Conservation (phyloP, 1,140 invertebrate species). For the Papilio glaucus region DNA sequence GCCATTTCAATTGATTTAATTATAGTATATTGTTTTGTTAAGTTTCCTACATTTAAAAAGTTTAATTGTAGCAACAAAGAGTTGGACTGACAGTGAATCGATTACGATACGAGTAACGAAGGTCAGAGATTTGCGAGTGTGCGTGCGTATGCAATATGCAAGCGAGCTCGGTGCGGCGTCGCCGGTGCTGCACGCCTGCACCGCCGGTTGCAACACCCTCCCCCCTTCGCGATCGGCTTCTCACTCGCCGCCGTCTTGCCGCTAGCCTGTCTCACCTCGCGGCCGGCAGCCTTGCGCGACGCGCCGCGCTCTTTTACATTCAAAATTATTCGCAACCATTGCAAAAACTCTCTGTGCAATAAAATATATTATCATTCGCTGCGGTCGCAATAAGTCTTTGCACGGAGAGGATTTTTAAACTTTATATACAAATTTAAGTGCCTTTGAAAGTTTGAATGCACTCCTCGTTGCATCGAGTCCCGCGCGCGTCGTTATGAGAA, state of each 20-base stretch:
- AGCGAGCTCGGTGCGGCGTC: constrained; percentile 81
- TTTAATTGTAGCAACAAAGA: constrained; percentile 68
- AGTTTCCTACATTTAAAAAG: constrained; percentile 38
- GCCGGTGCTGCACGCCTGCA: constrained; percentile 82
- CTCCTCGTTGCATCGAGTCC: constrained; percentile 84
- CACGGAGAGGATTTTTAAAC: constrained; percentile 74
- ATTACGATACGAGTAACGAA: constrained; percentile 79
- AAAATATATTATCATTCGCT: constrained; percentile 71
- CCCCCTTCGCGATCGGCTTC: constrained; percentile 80
- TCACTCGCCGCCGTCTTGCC: constrained; percentile 81
- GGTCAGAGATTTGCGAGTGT: constrained; percentile 78
- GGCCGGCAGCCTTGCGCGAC: constrained; percentile 83
- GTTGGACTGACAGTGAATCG: constrained; percentile 75
- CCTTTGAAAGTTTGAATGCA: constrained; percentile 83
- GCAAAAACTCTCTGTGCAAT: constrained; percentile 82
- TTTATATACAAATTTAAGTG: constrained; percentile 71
- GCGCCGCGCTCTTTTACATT: constrained; percentile 82
- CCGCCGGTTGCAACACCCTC: constrained; percentile 81
- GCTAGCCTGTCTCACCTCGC: constrained; percentile 81
- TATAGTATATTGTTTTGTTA: not conserved
- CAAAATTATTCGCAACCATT: constrained; percentile 83
- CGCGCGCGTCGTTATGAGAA: constrained; percentile 91
- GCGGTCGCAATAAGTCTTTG: constrained; percentile 71
- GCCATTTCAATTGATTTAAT: constrained; percentile 17
- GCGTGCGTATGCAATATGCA: constrained; percentile 81